These are phyloP conservation scores for Corynorhinus townsendii DNA, from an alignment of 2,113 vertebrate species.

Conservation along the genomic window DNA sequence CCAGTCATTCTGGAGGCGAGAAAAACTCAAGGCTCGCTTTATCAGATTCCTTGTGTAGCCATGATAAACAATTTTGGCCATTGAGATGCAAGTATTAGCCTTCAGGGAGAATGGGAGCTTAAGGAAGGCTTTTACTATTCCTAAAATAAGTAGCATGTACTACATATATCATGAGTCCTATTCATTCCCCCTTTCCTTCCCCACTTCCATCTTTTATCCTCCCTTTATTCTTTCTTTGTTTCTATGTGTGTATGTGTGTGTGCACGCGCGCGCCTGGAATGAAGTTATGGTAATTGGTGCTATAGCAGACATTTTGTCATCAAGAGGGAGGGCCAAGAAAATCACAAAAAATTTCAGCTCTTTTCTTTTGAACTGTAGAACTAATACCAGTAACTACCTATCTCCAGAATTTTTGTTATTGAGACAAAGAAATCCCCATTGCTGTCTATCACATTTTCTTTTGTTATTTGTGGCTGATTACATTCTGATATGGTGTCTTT, in stretches of 20 bases:
- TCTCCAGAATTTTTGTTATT: neutral
- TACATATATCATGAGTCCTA: too few relatives aligned
- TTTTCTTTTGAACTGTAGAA: neutral
- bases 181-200: neutral
- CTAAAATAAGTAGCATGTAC: neutral
- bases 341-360: neutral
- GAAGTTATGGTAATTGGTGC: neutral
- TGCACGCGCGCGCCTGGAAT: neutral
- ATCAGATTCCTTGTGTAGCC: neutral
- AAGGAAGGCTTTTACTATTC: neutral
- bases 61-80: neutral
- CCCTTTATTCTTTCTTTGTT: neutral
- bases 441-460: neutral
- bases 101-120: neutral
- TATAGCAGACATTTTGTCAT: neutral
- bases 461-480: neutral
- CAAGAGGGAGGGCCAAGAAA: neutral
- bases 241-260: neutral
- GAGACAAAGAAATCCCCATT: neutral
- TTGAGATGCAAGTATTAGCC: neutral
- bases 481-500: neutral
- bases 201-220: neutral
- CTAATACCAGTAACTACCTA: neutral
- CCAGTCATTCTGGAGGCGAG: neutral
- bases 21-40: neutral